phyloP scores from a whole-genome alignment of 2,888 invertebrate genomes.

The Drosophila lacicola region DNA sequence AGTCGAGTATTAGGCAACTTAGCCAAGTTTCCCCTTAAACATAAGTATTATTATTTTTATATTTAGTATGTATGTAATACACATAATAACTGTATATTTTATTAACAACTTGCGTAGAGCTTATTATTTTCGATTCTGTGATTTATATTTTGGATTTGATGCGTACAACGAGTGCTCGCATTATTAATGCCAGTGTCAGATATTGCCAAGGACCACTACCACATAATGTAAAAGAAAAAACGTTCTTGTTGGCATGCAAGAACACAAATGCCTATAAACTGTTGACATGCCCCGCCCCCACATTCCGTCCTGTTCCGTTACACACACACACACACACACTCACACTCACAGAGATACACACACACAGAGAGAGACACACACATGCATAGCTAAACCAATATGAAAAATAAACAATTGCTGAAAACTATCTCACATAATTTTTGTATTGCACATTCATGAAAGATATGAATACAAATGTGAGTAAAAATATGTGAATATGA shows the following conservation, averaged over 20 bases:
- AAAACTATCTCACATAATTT: slow-evolving; percentile 39
- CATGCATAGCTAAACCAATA: slow-evolving; percentile 11
- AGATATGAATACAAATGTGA: slow-evolving; percentile 44
- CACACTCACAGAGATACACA: slow-evolving; percentile 4
- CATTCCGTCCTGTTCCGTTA: slow-evolving; percentile 12
- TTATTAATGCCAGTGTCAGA: slow-evolving; percentile 58
- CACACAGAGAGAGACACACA: slow-evolving; percentile 2
- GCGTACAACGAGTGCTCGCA: slow-evolving; percentile 60
- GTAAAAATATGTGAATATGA: slow-evolving; percentile 23
- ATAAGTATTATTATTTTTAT: background rate
- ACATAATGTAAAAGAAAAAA: slow-evolving; percentile 85
- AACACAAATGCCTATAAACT: slow-evolving; percentile 81
- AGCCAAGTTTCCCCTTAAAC: slow-evolving; percentile 28
- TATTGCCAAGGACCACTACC: slow-evolving; percentile 78
- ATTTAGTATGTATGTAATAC: slow-evolving; percentile 18
- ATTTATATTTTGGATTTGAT: slow-evolving; percentile 58
- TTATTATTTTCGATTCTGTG: slow-evolving; percentile 45
- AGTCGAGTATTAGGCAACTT: slow-evolving; percentile 20
- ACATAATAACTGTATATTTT: slow-evolving; percentile 21
- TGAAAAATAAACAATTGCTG: slow-evolving; percentile 39
- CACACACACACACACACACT: slow-evolving; percentile 7
- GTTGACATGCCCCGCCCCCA: slow-evolving; percentile 40
- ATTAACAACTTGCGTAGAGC: slow-evolving; percentile 36
- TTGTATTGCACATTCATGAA: slow-evolving; percentile 52
- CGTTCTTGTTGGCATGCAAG: slow-evolving; percentile 84